A percentile compares a stretch with the other conserved stretches of the same genome.
These are phyloP conservation scores for Eolophus roseicapilla DNA, from an alignment of 2,113 vertebrate species.

Conservation along the genomic window DNA sequence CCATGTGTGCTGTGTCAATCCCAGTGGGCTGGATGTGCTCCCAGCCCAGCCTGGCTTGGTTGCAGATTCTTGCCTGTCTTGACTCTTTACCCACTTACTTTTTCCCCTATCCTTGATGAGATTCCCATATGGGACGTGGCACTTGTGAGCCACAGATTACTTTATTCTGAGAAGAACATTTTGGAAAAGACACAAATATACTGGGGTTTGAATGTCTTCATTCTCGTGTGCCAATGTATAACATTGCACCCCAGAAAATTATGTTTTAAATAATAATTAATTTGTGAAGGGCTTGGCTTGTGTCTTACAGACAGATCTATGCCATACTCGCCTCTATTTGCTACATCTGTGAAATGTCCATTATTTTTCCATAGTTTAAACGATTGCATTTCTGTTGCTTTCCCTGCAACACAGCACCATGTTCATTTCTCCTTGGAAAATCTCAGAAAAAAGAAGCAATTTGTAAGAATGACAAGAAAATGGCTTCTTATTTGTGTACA, in stretches of 20 bases:
- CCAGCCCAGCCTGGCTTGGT: not conserved
- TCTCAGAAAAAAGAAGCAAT: constrained; percentile 44
- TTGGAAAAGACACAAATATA: not conserved
- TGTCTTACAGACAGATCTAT: not conserved
- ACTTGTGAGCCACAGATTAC: not conserved
- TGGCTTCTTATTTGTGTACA: constrained; percentile 45
- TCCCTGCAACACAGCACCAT: not conserved
- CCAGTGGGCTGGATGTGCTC: not conserved
- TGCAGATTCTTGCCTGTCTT: not conserved
- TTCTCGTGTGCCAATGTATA: not conserved
- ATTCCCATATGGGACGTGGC: not conserved
- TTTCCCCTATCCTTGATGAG: not conserved
- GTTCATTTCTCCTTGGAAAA: constrained; percentile 25
- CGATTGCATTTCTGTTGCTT: not conserved
- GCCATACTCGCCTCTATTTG: not conserved
- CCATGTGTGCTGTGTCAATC: not conserved
- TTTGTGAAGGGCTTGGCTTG: not conserved
- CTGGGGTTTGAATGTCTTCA: not conserved
- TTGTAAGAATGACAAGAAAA: constrained; percentile 56
- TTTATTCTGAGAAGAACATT: not conserved
- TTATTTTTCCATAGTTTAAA: not conserved
- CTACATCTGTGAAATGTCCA: not conserved
- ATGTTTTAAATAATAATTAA: not conserved
- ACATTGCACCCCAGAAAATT: not conserved
- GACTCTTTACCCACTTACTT: not conserved